phyloP scores from a whole-genome alignment of 2,113 vertebrate genomes.

The Lota lota region DNA sequence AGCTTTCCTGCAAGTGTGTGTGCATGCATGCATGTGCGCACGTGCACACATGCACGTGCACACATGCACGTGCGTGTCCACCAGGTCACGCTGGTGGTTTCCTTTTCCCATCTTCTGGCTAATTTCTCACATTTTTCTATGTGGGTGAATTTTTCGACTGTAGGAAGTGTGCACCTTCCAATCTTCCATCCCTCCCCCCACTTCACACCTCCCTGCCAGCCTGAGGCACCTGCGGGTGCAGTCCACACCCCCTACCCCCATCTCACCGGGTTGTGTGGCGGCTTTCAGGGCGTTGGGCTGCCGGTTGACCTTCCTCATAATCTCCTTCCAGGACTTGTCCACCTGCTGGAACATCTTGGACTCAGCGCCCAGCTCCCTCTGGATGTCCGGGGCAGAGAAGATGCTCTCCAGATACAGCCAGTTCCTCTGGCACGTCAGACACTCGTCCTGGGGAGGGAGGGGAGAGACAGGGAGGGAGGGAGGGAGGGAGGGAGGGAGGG shows the following conservation, averaged over 20 bases:
- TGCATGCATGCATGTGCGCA: too few species aligned
- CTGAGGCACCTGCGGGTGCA: too few species aligned
- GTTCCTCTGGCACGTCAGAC: constrained; percentile 81
- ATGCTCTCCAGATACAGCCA: constrained; percentile 85
- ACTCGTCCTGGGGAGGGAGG: constrained; percentile 74
- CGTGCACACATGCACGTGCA: too few species aligned
- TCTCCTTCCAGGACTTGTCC: constrained; percentile 84
- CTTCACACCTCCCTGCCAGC: too few species aligned
- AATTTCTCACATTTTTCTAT: too few species aligned
- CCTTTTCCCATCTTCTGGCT: too few species aligned
- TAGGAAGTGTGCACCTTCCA: too few species aligned
- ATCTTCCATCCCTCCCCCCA: not conserved
- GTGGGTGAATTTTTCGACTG: too few species aligned
- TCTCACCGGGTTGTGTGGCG: constrained; percentile 75
- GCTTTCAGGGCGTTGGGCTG: constrained; percentile 76
- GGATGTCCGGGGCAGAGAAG: constrained; percentile 82
- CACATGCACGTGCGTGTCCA: too few species aligned
- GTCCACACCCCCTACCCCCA: not conserved
- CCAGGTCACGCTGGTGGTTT: too few species aligned
- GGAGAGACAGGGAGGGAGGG: not conserved
- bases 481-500: too few species aligned
- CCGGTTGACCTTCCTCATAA: constrained; percentile 78
- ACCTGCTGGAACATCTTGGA: constrained; percentile 84
- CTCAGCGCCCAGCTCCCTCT: constrained; percentile 80
- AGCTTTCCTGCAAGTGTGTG: not conserved